Evolutionary conservation across 1,140 invertebrate species (phyloP).

Genomic region (Trichonephila inaurata): DNA sequence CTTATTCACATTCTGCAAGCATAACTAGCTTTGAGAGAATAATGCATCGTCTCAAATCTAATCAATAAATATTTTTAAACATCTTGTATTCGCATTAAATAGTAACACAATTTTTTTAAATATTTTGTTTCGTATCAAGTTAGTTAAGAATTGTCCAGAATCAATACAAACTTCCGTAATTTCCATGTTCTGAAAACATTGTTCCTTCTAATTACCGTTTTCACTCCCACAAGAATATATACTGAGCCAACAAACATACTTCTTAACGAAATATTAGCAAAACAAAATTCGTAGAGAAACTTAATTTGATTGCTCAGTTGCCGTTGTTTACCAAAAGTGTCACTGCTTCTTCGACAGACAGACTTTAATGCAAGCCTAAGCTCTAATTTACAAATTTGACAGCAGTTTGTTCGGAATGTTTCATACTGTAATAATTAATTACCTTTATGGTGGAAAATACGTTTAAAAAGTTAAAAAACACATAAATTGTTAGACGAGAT

Average conservation of each 20-base stretch:
- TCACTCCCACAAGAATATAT: neutral
- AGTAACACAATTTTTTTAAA: too few relatives aligned
- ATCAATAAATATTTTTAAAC: too few relatives aligned
- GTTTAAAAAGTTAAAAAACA: too few relatives aligned
- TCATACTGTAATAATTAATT: neutral
- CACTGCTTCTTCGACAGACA: neutral
- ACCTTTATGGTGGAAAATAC: too few relatives aligned
- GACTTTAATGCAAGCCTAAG: too few relatives aligned
- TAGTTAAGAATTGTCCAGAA: too few relatives aligned
- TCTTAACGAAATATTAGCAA: neutral
- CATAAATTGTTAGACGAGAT: too few relatives aligned
- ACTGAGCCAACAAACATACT: neutral
- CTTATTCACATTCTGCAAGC: too few relatives aligned
- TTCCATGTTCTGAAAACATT: neutral
- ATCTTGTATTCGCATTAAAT: too few relatives aligned
- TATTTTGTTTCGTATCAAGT: too few relatives aligned
- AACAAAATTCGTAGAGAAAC: neutral
- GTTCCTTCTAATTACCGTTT: neutral
- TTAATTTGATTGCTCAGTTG: conserved; percentile 30
- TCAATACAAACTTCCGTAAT: neutral
- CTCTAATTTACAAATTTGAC: conserved; percentile 15
- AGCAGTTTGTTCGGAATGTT: neutral
- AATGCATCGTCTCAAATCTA: too few relatives aligned
- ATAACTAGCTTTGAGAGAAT: too few relatives aligned
- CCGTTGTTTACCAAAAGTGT: neutral